Base-by-base conservation (phyloP, 2,113 vertebrate genomes). In the Puma concolor region DNA sequence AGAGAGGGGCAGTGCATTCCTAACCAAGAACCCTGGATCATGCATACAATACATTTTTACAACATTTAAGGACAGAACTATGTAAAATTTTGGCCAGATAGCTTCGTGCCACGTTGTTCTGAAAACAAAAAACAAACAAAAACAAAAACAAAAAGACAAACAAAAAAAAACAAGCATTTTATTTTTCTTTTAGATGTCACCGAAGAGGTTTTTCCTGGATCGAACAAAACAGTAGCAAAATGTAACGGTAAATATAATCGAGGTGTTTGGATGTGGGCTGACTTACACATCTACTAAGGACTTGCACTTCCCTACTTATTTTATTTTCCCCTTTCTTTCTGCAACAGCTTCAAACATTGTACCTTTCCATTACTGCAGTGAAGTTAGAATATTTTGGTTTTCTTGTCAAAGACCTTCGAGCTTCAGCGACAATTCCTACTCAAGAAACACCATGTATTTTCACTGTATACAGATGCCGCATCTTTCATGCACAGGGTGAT, bases 331-430 rank as follows among this genome's bases (percentile, higher is more conserved):
- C 5, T 64, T 96, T 14, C 29, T 77, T 92, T 57, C 25, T 6
- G 19, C 79, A 64, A 85, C 93, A 41, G 52, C 63, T 66, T 76
- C 33, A 29, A 85, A n/a, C 94, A 94, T 48, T 67, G 2, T 64
- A 7, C 25, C n/a, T 83, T 96, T 96, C 38, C 79, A 92, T 83
- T 74, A 57, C 63, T 38, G 23, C 14, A 71, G 94, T 90, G 4
- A 76, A 94, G 41, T 84, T 76, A 79, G 60, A 72, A 96, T 38
- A 87, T 69, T 92, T 79, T 63, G 25, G 6, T 79, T 94, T 88
- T 64, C 80, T 89, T 94, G 76, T 57, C 57, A 92, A 89, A 97
- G 41, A 21, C 52, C 52, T 52, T 90, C 80, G 74, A 96, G n/a
- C 5, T 48, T 95, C 66, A 4, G 60, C 84, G 69, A 60, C 31